phyloP scores from a whole-genome alignment of 2,797 vertebrate genomes.

The Channa striata region DNA sequence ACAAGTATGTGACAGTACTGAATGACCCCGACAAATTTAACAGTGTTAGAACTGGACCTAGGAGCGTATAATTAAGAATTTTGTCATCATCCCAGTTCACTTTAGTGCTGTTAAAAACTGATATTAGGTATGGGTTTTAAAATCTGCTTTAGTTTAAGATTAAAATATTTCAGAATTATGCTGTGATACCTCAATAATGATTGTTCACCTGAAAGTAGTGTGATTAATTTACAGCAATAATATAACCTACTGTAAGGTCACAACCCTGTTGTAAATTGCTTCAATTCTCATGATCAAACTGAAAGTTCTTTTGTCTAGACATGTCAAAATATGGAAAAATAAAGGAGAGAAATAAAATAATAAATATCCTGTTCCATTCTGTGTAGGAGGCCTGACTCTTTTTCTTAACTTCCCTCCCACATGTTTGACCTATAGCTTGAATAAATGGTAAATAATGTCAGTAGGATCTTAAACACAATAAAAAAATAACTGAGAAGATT shows the following conservation, averaged over 20 bases:
- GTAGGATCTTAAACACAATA: not conserved
- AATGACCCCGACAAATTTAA: no score
- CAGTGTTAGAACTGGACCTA: no score
- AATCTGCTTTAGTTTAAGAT: no score
- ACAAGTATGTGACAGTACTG: no score
- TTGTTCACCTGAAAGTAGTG: not conserved
- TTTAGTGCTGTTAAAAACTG: no score
- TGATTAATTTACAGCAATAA: constrained; percentile 10
- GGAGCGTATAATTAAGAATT: no score
- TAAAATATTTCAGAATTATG: not conserved
- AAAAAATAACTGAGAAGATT: not conserved
- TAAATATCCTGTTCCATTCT: not conserved
- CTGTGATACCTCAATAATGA: not conserved
- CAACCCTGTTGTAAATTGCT: not conserved
- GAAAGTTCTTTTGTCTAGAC: not conserved
- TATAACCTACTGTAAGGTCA: not conserved
- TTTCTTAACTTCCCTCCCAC: constrained; percentile 8
- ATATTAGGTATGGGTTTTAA: no score
- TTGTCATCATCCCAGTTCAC: no score
- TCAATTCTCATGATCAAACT: not conserved
- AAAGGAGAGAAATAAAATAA: no score
- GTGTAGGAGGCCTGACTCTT: not conserved
- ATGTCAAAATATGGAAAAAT: no score
- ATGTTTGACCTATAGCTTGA: constrained; percentile 1
- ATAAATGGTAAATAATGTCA: constrained; percentile 14